Evolutionary conservation across 2,888 invertebrate genomes (phyloP).

Genomic region (Pardosa pseudoannulata): DNA sequence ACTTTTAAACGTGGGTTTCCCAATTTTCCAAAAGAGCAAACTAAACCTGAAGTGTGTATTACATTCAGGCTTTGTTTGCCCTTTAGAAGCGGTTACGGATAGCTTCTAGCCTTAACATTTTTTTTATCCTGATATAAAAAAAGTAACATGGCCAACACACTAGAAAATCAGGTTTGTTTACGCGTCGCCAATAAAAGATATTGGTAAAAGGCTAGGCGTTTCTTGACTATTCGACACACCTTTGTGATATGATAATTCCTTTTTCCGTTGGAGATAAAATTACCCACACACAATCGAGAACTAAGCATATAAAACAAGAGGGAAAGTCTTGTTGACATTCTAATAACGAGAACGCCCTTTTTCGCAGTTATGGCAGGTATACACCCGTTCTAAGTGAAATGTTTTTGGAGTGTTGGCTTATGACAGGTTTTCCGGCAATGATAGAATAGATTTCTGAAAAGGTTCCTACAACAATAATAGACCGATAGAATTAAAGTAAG

Average conservation of each 20-base stretch:
- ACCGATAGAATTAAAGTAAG: too few relatives aligned
- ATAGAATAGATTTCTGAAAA: not conserved
- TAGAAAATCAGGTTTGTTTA: not conserved
- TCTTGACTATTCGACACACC: not conserved
- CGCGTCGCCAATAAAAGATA: not conserved
- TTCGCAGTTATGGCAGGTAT: not conserved
- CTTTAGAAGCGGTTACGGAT: too few relatives aligned
- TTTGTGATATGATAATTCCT: constrained; percentile 4
- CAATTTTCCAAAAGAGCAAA: too few relatives aligned
- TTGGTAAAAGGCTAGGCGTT: not conserved
- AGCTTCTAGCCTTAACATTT: too few relatives aligned
- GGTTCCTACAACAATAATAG: not conserved
- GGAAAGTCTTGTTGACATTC: not conserved
- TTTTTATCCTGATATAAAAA: too few relatives aligned
- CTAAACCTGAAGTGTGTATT: too few relatives aligned
- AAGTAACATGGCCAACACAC: too few relatives aligned
- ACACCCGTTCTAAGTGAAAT: not conserved
- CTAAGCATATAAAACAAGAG: not conserved
- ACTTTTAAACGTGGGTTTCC: too few relatives aligned
- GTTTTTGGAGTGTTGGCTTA: too few relatives aligned
- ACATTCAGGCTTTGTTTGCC: too few relatives aligned
- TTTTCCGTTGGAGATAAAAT: not conserved
- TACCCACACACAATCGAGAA: constrained; percentile 6
- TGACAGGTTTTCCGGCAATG: not conserved
- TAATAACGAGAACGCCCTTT: not conserved